Evolutionary conservation across 2,888 invertebrate species (phyloP).

Genomic region (Punctoribates punctum): DNA sequence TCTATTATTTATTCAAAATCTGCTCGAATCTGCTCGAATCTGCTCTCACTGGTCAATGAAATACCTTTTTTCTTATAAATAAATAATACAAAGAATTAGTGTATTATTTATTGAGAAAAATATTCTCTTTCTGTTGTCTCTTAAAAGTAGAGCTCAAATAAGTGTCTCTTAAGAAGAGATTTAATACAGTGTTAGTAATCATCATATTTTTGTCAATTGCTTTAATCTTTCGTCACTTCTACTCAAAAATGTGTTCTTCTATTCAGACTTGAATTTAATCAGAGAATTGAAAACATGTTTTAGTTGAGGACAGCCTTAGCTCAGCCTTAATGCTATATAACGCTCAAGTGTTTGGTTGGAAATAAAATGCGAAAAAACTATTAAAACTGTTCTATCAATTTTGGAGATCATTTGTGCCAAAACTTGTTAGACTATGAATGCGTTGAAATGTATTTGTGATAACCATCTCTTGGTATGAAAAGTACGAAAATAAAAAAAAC

Average conservation of each 20-base stretch:
- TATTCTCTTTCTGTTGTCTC: background rate
- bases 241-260: background rate
- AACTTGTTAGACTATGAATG: slow-evolving; percentile 26
- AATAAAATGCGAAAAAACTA: slow-evolving; percentile 8
- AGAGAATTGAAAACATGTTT: slow-evolving; percentile 15
- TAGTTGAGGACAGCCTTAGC: background rate
- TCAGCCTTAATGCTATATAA: background rate
- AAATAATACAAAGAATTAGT: slow-evolving; percentile 1
- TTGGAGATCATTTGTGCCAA: slow-evolving; percentile 25
- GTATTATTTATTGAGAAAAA: too few species aligned
- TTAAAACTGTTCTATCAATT: slow-evolving; percentile 6
- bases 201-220: slow-evolving; percentile 18
- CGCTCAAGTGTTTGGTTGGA: background rate
- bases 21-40: background rate
- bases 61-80: background rate
- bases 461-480: slow-evolving; percentile 11
- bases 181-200: background rate
- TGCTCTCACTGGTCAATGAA: too few species aligned
- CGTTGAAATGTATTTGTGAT: slow-evolving; percentile 24
- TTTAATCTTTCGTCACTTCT: slow-evolving; percentile 10
- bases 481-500: background rate
- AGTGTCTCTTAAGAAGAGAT: background rate
- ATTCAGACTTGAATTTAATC: background rate
- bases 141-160: background rate
- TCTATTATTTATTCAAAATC: background rate